phyloP scores from a whole-genome alignment of 1,140 invertebrate species.

The Ostrea denselamellosa region DNA sequence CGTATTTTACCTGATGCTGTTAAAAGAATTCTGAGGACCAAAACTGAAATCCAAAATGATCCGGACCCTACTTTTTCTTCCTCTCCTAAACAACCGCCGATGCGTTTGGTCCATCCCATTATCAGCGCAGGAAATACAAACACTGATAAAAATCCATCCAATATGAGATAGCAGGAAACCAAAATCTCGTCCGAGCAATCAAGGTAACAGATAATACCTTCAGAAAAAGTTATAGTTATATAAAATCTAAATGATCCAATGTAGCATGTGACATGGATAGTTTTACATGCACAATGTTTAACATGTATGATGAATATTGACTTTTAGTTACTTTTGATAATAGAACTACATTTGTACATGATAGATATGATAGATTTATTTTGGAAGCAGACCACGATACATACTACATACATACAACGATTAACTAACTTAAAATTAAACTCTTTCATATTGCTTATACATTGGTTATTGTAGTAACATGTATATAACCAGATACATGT shows the following conservation, averaged over 20 bases:
- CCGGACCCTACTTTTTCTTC: constrained; percentile 28
- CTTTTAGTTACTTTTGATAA: too few relatives aligned
- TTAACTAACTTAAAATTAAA: too few relatives aligned
- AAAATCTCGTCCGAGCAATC: constrained; percentile 39
- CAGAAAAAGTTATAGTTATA: background rate
- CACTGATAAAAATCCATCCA: constrained; percentile 45
- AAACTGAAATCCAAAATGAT: constrained; percentile 15
- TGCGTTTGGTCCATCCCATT: constrained; percentile 47
- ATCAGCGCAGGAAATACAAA: constrained; percentile 50
- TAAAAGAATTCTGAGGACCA: constrained; percentile 20
- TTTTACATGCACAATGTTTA: too few relatives aligned
- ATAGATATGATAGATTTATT: too few relatives aligned
- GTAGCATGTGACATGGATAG: too few relatives aligned
- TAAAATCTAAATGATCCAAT: background rate
- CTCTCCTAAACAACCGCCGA: constrained; percentile 48
- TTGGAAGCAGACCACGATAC: too few relatives aligned
- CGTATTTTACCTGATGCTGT: constrained; percentile 5
- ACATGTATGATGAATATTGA: too few relatives aligned
- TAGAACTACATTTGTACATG: too few relatives aligned
- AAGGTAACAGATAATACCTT: constrained; percentile 43
- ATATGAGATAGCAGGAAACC: constrained; percentile 37
- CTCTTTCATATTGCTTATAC: too few relatives aligned
- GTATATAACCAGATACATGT: too few relatives aligned
- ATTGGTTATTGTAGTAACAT: too few relatives aligned
- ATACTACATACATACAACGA: too few relatives aligned